phyloP scores from a whole-genome alignment of 2,797 vertebrate genomes.

The Cryptoprocta ferox region DNA sequence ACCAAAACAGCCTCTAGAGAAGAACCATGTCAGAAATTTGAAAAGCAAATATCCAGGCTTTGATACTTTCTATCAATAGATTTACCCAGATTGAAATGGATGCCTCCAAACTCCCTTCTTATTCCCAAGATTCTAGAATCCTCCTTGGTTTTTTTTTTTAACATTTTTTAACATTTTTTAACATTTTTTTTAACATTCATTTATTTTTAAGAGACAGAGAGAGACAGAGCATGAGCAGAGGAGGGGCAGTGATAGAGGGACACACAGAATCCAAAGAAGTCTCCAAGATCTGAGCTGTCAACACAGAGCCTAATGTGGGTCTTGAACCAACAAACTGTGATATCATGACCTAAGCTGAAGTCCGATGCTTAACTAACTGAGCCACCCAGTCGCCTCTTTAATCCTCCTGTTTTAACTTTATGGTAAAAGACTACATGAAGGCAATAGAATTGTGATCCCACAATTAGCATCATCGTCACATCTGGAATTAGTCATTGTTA shows the following conservation, averaged over 20 bases:
- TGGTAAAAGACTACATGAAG: background rate
- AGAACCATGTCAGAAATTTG: background rate
- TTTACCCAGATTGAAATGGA: background rate
- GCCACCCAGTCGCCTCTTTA: background rate
- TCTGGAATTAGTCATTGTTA: background rate
- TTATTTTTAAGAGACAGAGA: too few species aligned
- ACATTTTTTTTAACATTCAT: too few species aligned
- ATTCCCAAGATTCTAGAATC: background rate
- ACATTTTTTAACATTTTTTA: too few species aligned
- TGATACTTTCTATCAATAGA: background rate
- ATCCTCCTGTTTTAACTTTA: background rate
- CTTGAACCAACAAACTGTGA: too few species aligned
- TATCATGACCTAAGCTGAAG: too few species aligned
- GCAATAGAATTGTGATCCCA: fast-evolving
- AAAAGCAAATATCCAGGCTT: background rate
- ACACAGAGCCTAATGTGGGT: too few species aligned
- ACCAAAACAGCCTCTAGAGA: background rate
- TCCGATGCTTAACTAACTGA: too few species aligned
- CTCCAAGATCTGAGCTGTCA: too few species aligned
- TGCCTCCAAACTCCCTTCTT: background rate
- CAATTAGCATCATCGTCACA: background rate
- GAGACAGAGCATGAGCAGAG: too few species aligned
- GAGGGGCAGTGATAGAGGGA: too few species aligned
- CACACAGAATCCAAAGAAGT: too few species aligned
- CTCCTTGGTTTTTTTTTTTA: background rate